These are phyloP conservation scores for Albula goreensis DNA, from an alignment of 2,113 vertebrate species.

Conservation along the genomic window DNA sequence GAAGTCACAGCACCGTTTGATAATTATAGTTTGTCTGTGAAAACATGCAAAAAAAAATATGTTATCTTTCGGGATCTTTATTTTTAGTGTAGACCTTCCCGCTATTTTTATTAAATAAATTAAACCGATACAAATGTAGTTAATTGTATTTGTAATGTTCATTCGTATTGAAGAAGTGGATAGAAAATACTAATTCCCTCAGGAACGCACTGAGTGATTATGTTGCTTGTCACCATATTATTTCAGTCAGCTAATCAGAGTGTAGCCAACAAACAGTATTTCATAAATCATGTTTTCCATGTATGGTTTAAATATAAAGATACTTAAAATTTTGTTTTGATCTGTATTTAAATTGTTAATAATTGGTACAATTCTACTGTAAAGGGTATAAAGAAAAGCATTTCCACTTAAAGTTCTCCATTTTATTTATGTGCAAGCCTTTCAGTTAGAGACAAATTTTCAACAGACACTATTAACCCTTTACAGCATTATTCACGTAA, in stretches of 20 bases:
- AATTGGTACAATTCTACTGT: not conserved
- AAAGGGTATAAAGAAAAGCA: not conserved
- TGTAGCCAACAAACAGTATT: not conserved
- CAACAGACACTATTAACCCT: not conserved
- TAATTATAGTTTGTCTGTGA: conserved; percentile 75
- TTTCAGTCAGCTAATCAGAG: conserved; percentile 1
- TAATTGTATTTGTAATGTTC: conserved; percentile 6
- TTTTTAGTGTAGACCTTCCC: not conserved
- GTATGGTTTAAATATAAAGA: not conserved
- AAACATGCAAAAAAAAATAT: conserved; percentile 69
- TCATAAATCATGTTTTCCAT: not conserved
- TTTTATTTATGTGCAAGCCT: not conserved
- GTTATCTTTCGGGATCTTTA: conserved; percentile 67
- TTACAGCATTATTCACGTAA: no score
- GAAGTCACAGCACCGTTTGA: conserved; percentile 75
- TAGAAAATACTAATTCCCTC: not conserved
- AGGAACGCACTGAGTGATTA: no score
- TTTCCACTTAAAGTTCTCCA: not conserved
- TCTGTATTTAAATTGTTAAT: not conserved
- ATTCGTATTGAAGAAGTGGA: not conserved
- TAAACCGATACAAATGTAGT: not conserved
- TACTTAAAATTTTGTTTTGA: not conserved
- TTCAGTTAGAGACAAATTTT: not conserved
- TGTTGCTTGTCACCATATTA: not conserved
- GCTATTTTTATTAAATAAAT: not conserved